A percentile compares a stretch with the other conserved stretches of the same genome.
These are phyloP conservation scores for Glossophaga mutica DNA, from an alignment of 2,797 vertebrate species.

Conservation along the genomic window DNA sequence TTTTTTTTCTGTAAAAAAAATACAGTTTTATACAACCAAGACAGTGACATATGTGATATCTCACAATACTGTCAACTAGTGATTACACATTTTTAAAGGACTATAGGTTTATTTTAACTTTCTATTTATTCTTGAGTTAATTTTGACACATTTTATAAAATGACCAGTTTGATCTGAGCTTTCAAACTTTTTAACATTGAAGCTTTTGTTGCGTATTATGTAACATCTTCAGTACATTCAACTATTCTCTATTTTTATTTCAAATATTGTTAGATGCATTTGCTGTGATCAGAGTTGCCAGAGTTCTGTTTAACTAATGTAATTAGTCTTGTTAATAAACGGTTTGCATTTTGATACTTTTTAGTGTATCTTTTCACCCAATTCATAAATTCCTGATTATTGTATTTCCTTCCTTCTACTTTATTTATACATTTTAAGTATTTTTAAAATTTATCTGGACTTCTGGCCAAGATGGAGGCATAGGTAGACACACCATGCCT, in stretches of 20 bases:
- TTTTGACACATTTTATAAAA: constrained; percentile 7
- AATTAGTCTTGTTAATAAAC: background rate
- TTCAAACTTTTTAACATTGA: background rate
- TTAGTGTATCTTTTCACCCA: background rate
- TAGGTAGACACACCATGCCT: too few species aligned
- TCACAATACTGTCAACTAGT: background rate
- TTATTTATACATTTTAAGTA: background rate
- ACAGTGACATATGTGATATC: background rate
- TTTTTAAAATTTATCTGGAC: background rate
- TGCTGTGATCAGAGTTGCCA: background rate
- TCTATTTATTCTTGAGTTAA: background rate
- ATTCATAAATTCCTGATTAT: background rate
- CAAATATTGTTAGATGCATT: background rate
- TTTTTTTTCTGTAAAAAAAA: background rate
- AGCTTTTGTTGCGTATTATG: background rate
- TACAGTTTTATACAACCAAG: background rate
- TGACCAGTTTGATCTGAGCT: background rate
- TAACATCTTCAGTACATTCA: background rate
- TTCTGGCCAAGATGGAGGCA: too few species aligned
- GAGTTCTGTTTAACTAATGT: background rate
- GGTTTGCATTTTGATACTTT: background rate
- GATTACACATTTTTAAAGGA: background rate
- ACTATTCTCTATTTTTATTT: background rate
- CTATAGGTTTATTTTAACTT: background rate
- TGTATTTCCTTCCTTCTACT: background rate